Percentiles rank a stretch among this genome's conserved stretches.
phyloP scores from a whole-genome alignment of 2,113 vertebrate species.

The Bos taurus region ARS-UCD2.0 NC_037329.1:128390001-128390500 shows the following conservation, averaged over 20 bases:
- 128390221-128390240: conserved; percentile 40
- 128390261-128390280: conserved; percentile 21
- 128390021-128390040: neutral
- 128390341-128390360: neutral
- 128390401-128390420: neutral
- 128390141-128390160: conserved; percentile 11
- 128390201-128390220: conserved; percentile 35
- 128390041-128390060: neutral
- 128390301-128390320: conserved; percentile 46
- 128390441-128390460: conserved; percentile 75
- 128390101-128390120: neutral
- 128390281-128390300: neutral
- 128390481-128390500: conserved; percentile 78
- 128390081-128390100: conserved; percentile 56
- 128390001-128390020: accelerated
- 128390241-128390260: conserved; percentile 55
- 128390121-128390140: neutral
- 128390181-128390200: conserved; percentile 7
- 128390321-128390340: conserved; percentile 40
- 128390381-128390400: conserved; percentile 40
- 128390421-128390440: conserved; percentile 62
- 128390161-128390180: conserved; percentile 34
- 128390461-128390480: conserved; percentile 60
- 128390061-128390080: neutral
- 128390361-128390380: conserved; percentile 57